Evolutionary conservation across 2,888 invertebrate genomes (phyloP).

Genomic region (Tromatobia lineatoria): DNA sequence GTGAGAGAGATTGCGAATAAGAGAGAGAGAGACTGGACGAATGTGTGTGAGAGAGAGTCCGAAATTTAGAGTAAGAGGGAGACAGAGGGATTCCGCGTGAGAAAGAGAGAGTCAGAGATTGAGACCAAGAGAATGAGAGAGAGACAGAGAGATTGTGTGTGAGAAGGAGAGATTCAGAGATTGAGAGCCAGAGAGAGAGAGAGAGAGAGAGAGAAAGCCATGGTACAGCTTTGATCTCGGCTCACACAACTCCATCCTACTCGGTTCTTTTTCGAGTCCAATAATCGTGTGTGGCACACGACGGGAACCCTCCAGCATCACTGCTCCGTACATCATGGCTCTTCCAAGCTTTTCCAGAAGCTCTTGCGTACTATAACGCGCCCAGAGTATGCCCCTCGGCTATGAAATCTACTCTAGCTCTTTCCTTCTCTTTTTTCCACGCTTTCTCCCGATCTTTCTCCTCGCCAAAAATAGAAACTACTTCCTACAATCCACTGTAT

Average conservation of each 20-base stretch:
- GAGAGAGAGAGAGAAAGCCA: conserved; percentile 5
- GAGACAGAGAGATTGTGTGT: neutral
- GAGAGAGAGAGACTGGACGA: neutral
- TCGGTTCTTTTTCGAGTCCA: conserved; percentile 45
- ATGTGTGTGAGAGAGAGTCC: too few species aligned
- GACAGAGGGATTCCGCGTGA: too few species aligned
- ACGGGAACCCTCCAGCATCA: conserved; percentile 12
- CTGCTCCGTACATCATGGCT: conserved; percentile 33
- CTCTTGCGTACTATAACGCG: conserved; percentile 17
- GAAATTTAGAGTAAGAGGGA: too few species aligned
- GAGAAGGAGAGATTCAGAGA: neutral
- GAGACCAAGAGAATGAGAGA: neutral
- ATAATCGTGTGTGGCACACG: conserved; percentile 49
- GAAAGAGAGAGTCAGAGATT: too few species aligned
- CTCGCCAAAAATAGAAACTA: conserved; percentile 55
- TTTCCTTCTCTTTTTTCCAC: conserved; percentile 46
- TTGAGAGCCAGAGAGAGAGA: neutral
- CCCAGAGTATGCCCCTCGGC: conserved; percentile 48
- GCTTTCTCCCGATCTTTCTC: conserved; percentile 4
- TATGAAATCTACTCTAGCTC: conserved; percentile 61
- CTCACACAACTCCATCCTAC: conserved; percentile 20
- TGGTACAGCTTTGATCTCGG: conserved; percentile 61
- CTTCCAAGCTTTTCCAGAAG: conserved; percentile 49
- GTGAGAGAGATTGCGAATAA: conserved; percentile 1
- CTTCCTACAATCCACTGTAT: conserved; percentile 7